Evolutionary conservation across 2,888 invertebrate genomes (phyloP).

Genomic region (Gari tellinella): DNA sequence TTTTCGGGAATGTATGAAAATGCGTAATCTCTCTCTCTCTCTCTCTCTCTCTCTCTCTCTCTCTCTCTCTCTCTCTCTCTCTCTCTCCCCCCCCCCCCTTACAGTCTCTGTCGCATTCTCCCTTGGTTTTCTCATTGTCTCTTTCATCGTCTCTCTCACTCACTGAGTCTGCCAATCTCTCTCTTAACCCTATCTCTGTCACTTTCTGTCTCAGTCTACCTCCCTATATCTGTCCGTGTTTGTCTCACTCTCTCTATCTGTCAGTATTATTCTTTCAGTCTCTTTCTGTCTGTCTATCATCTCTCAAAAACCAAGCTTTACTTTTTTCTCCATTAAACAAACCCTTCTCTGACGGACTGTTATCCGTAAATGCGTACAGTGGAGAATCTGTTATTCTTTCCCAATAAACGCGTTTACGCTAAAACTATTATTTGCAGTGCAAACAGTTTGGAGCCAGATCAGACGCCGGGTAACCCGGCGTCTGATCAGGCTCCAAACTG

Average conservation of each 20-base stretch:
- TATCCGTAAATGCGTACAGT: too few relatives aligned
- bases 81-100: neutral
- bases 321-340: too few relatives aligned
- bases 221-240: neutral
- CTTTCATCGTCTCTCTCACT: neutral
- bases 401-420: too few relatives aligned
- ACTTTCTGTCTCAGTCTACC: slow-evolving; percentile 1
- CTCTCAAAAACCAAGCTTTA: too few relatives aligned
- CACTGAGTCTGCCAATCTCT: neutral
- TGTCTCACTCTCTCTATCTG: neutral
- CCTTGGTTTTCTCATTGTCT: neutral
- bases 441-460: too few relatives aligned
- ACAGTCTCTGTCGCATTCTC: neutral
- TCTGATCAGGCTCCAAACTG: too few relatives aligned
- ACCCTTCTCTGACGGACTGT: too few relatives aligned
- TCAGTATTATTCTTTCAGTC: neutral
- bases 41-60: slow-evolving; percentile 19
- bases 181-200: neutral
- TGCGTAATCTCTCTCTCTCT: too few relatives aligned
- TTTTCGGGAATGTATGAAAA: too few relatives aligned
- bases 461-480: too few relatives aligned
- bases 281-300: neutral
- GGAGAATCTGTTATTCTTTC: too few relatives aligned
- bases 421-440: too few relatives aligned
- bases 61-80: slow-evolving; percentile 4